Evolutionary conservation across 2,888 invertebrate species (phyloP).

Genomic region (Hemistola chrysoprasaria): DNA sequence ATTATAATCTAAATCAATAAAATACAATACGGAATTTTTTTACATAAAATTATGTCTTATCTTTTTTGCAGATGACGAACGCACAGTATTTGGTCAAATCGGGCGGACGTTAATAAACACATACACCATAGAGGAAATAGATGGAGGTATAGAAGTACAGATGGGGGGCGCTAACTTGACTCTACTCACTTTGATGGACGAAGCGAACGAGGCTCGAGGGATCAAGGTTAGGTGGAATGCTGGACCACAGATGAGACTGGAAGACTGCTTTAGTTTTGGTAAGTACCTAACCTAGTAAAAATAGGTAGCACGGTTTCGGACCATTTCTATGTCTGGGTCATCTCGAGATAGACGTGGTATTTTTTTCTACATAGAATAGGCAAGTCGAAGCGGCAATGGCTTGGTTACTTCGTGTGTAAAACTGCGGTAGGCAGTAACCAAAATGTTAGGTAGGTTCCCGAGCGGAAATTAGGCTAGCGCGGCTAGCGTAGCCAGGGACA

Average conservation of each 20-base stretch:
- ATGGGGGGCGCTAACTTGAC: constrained; percentile 56
- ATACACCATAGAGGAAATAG: constrained; percentile 50
- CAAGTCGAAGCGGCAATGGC: no score
- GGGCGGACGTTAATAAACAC: constrained; percentile 56
- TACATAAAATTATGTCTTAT: background rate
- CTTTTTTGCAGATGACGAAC: constrained; percentile 39
- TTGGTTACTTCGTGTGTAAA: no score
- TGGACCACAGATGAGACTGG: constrained; percentile 46
- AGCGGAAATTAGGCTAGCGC: no score
- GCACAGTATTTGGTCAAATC: constrained; percentile 51
- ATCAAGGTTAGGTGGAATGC: constrained; percentile 64
- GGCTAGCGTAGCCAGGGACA: no score
- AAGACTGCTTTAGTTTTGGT: constrained; percentile 78
- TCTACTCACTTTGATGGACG: constrained; percentile 52
- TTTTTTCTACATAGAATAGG: no score
- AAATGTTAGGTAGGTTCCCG: no score
- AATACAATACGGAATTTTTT: constrained; percentile 10
- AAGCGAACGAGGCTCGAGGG: constrained; percentile 46
- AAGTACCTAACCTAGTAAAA: constrained; percentile 27
- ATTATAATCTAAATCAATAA: no score
- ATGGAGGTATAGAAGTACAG: constrained; percentile 52
- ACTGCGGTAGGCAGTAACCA: no score
- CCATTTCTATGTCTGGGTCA: no score
- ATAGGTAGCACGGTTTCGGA: no score
- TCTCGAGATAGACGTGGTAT: no score